Evolutionary conservation across 2,113 vertebrate species (phyloP).

Genomic region (Drymodes brunneopygia): DNA sequence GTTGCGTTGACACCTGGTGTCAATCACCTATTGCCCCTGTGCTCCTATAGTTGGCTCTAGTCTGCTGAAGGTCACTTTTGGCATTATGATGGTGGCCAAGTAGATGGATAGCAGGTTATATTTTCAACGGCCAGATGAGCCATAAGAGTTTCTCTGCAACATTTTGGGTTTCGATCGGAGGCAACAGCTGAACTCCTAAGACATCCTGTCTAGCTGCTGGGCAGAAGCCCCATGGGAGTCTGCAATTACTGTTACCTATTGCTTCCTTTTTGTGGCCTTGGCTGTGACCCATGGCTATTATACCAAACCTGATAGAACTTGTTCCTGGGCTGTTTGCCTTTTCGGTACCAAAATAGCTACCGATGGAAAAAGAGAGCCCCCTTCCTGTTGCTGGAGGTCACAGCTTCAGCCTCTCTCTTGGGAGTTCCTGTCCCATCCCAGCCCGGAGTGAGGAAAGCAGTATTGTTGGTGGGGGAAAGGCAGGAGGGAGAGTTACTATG

Average conservation of each 20-base stretch:
- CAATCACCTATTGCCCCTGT: not conserved
- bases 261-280: not conserved
- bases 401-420: not conserved
- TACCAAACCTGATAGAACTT: not conserved
- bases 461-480: not conserved
- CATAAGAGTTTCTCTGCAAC: rapidly evolving
- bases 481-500: rapidly evolving
- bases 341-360: not conserved
- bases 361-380: not conserved
- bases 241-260: not conserved
- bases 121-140: not conserved
- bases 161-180: not conserved
- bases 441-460: not conserved
- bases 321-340: not conserved
- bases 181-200: not conserved
- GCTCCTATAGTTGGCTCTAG: not conserved
- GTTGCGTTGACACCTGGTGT: not conserved
- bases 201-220: not conserved
- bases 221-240: not conserved
- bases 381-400: not conserved
- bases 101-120: not conserved
- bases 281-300: not conserved
- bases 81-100: not conserved
- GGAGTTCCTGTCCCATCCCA: not conserved
- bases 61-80: not conserved